Base-by-base conservation (phyloP, 2,888 invertebrate species). In the Willowsia nigromaculata region DNA sequence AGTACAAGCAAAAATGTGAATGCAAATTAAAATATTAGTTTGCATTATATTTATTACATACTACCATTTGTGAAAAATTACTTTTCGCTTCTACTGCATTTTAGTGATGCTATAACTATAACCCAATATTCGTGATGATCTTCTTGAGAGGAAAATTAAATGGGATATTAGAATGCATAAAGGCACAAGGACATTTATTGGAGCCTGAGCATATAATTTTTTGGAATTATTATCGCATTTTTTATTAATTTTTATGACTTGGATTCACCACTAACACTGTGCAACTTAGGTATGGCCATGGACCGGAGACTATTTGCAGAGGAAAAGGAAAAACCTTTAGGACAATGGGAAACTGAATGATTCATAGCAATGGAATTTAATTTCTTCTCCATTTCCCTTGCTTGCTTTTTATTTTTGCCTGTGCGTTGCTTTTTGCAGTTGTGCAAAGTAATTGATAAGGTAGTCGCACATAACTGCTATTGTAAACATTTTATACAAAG, bases 351-450 rank as follows among this genome's bases (percentile, higher is more conserved):
- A n/a, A n/a, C 65, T 7, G 37, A 68, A 83, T 74, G 85, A 85
- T 76, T 85, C 85, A 85, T 76, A 18, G 15, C 33, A 22, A 33
- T 62, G 85, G 76, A 85, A 76, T 85, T 56, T 40, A n/a, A n/a
- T 74, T 15, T 71, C 18, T 56, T 53, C 40, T 15, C 40, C 22
- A 37, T 81, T n/a, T 30, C 62, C 9, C 13, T 25, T 62, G 47
- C 25, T 68, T 13, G 13, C 13, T 43, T 33, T 30, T 27, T n/a
- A n/a, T n/a, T 30, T 1, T 40, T 62, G 47, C 15, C n/a, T 25
- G 13, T 37, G 37, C 37, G 40, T 47, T 50, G 76, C 65, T 65
- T n/a, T 85, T 85, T 53, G 85, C 85, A 85, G 37, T 85, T 78
- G 40, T 78, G 33, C 59, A 53, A 53, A 53, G 59, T 43, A 43